phyloP scores from a whole-genome alignment of 2,888 invertebrate species.

The Drosophila leonis region DNA sequence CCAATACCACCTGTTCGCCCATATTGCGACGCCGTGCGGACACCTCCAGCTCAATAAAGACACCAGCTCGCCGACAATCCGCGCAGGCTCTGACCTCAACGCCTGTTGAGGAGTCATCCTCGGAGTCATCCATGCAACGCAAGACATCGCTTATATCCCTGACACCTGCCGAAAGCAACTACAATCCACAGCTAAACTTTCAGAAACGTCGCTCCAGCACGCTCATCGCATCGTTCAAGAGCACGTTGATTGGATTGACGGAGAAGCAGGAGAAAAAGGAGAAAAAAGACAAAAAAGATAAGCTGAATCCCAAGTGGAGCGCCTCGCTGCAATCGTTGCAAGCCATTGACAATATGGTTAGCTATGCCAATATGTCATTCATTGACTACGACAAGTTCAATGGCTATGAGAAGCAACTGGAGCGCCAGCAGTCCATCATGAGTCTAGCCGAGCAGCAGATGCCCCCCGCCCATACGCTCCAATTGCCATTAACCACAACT shows the following conservation, averaged over 20 bases:
- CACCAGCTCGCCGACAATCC: conserved; percentile 64
- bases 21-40: conserved; percentile 58
- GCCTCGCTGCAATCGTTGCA: conserved; percentile 87
- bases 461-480: conserved; percentile 29
- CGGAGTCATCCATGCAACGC: conserved; percentile 33
- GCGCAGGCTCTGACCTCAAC: conserved; percentile 73
- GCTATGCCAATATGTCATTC: conserved; percentile 87
- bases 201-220: conserved; percentile 83
- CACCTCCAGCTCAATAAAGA: conserved; percentile 46
- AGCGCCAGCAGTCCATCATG: conserved; percentile 80
- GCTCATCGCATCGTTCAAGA: conserved; percentile 81
- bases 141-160: conserved; percentile 68
- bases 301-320: conserved; percentile 86
- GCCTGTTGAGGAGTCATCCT: conserved; percentile 60
- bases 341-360: conserved; percentile 87
- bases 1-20: conserved; percentile 42
- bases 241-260: conserved; percentile 70
- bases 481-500: conserved; percentile 41
- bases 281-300: conserved; percentile 70
- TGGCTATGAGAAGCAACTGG: conserved; percentile 85
- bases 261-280: conserved; percentile 66
- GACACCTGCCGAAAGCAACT: conserved; percentile 46
- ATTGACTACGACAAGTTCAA: conserved; percentile 87
- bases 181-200: conserved; percentile 80
- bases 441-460: conserved; percentile 73